Evolutionary conservation across 2,888 invertebrate genomes (phyloP).

Genomic region (Trichogramma evanescens): DNA sequence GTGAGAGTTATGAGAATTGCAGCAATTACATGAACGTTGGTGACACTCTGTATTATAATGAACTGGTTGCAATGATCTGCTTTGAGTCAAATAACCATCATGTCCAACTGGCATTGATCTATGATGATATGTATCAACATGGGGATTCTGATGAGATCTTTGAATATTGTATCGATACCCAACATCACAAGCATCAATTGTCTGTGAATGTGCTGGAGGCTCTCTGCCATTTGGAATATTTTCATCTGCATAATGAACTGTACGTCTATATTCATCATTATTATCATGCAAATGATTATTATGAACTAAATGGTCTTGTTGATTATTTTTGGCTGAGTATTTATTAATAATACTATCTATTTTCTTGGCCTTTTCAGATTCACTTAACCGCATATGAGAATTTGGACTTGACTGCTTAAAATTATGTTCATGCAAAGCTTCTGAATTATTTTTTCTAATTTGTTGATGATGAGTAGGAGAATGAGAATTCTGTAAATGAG

Average conservation of each 20-base stretch:
- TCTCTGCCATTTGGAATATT: background rate
- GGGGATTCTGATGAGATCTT: conserved; percentile 14
- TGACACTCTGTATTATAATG: conserved; percentile 19
- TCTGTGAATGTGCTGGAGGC: background rate
- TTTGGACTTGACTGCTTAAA: no score
- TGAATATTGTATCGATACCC: conserved; percentile 1
- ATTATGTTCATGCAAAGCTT: no score
- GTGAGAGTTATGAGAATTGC: conserved; percentile 1
- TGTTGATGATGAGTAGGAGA: background rate
- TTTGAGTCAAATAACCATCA: conserved; percentile 7
- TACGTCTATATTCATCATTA: background rate
- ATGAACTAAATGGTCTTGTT: background rate
- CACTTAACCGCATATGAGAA: no score
- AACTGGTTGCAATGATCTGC: conserved; percentile 20
- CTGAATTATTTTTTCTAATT: background rate
- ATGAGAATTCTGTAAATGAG: conserved; percentile 2
- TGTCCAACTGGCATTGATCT: conserved; percentile 3
- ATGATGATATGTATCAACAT: conserved; percentile 10
- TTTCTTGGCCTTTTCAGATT: no score
- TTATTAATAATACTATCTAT: no score
- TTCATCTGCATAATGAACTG: conserved; percentile 7
- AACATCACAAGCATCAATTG: background rate
- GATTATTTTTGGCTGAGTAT: background rate
- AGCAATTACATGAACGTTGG: conserved; percentile 18
- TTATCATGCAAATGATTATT: conserved; percentile 7